Base-by-base conservation (phyloP, 1,140 invertebrate genomes). In the Palaemon carinicauda region DNA sequence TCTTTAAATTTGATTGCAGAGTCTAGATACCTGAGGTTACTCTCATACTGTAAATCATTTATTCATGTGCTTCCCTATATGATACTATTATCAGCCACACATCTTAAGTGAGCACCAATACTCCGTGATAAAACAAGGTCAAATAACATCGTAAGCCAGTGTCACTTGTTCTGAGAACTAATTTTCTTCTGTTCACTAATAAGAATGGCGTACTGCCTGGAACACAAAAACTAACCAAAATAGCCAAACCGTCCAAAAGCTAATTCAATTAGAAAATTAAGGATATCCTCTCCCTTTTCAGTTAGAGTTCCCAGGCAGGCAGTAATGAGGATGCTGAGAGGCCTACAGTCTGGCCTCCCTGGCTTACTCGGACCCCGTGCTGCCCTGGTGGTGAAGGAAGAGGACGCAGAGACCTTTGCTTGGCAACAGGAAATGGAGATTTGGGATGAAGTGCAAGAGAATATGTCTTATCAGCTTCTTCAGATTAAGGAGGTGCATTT, bases 371-470 rank as follows among this genome's bases (percentile, higher is more conserved):
- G 52, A 10, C 21, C 29, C 10, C 17, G 19, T 29, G 82, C 82
- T 29, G 60, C 27, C 2, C 82, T 56, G 73, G 73, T 83, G 17
- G 56, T 53, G 1, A 54, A 73, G n/a, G 82, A 83, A 53, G 71
- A 31, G 24, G 74, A 74, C 65, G 12, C 41, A 27, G 82, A 83
- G 73, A 77, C 71, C 12, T 27, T 41, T 17, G 82, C 82, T 1
- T 83, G 82, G 82, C 73, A 60, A 31, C 33, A 65, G 51, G 82
- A 83, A 31, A n/a, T 56, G 12, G 15, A 41, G 0, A 51, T 56
- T 12, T 83, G 82, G 82, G 82, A 83, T 41, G 31, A 19, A 14
- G 54, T 24, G 1, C 31, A 77, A 15, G 52, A 54, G 2, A 56
- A 54, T 19, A 73, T 31, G 1, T 7, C 33, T 4, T 7, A 21